Evolutionary conservation across 2,113 vertebrate genomes (phyloP).

Genomic region (Aepyceros melampus): DNA sequence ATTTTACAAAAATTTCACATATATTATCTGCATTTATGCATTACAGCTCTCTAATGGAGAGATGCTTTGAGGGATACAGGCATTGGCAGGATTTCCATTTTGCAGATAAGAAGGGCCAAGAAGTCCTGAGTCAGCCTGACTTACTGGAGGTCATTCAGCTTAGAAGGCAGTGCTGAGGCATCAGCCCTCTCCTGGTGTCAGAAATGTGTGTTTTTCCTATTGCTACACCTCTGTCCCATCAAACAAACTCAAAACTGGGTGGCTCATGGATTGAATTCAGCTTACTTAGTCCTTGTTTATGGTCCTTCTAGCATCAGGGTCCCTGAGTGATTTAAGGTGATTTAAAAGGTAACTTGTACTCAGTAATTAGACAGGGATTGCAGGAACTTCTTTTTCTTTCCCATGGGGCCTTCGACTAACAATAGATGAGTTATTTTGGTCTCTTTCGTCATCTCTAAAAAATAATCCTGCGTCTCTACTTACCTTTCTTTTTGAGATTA

Average conservation of each 20-base stretch:
- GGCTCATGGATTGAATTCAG: neutral
- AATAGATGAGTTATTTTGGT: slow-evolving; percentile 27
- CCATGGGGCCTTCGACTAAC: neutral
- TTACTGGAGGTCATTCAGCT: neutral
- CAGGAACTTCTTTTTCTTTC: neutral
- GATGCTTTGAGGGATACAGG: neutral
- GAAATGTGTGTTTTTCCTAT: neutral
- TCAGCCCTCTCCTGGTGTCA: neutral
- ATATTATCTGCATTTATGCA: neutral
- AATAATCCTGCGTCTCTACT: neutral
- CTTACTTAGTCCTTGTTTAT: neutral
- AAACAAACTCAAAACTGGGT: neutral
- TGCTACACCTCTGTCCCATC: neutral
- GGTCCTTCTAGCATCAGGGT: neutral
- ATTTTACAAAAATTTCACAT: neutral
- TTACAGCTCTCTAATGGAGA: neutral
- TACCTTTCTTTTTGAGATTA: neutral
- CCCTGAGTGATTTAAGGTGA: neutral
- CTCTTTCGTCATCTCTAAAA: slow-evolving; percentile 41
- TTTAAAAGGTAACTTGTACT: slow-evolving; percentile 33
- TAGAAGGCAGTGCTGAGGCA: neutral
- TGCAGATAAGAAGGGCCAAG: neutral
- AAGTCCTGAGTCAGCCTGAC: neutral
- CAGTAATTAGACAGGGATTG: slow-evolving; percentile 25
- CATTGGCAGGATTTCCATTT: neutral